phyloP scores from a whole-genome alignment of 2,888 invertebrate species.

The Amphipyra berbera region DNA sequence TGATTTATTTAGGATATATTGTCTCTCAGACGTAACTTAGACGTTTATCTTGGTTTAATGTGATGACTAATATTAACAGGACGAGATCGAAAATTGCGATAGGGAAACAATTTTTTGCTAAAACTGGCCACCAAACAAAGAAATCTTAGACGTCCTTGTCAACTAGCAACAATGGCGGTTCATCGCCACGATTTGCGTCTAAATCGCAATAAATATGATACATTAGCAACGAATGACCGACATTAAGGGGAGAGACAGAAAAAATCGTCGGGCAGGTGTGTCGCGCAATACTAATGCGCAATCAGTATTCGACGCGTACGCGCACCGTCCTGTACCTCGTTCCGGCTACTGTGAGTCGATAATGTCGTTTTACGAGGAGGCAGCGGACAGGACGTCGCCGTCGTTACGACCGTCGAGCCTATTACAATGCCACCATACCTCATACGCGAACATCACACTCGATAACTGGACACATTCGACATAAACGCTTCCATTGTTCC shows the following conservation, averaged over 20 bases:
- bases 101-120: constrained; percentile 28
- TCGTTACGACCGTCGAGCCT: constrained; percentile 88
- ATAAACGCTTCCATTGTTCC: constrained; percentile 73
- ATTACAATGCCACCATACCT: constrained; percentile 87
- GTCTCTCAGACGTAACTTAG: constrained; percentile 69
- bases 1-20: constrained; percentile 80
- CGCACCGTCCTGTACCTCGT: constrained; percentile 89
- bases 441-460: constrained; percentile 79
- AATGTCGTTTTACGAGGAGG: constrained; percentile 89
- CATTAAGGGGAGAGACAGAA: constrained; percentile 88
- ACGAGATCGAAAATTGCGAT: constrained; percentile 59
- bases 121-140: constrained; percentile 65
- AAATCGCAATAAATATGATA: constrained; percentile 88
- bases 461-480: constrained; percentile 69
- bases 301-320: constrained; percentile 87
- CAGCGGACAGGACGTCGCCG: constrained; percentile 89
- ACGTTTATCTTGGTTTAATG: constrained; percentile 64
- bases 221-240: constrained; percentile 88
- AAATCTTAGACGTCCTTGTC: constrained; percentile 76
- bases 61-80: constrained; percentile 65
- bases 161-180: constrained; percentile 76
- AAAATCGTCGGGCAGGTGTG: constrained; percentile 88
- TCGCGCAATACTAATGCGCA: constrained; percentile 88
- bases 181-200: constrained; percentile 77
- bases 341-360: constrained; percentile 90